A percentile compares a stretch with the other conserved stretches of the same genome.
These are phyloP conservation scores for Nephrocerus scutellatus DNA, from an alignment of 2,888 invertebrate genomes.

Conservation along the genomic window DNA sequence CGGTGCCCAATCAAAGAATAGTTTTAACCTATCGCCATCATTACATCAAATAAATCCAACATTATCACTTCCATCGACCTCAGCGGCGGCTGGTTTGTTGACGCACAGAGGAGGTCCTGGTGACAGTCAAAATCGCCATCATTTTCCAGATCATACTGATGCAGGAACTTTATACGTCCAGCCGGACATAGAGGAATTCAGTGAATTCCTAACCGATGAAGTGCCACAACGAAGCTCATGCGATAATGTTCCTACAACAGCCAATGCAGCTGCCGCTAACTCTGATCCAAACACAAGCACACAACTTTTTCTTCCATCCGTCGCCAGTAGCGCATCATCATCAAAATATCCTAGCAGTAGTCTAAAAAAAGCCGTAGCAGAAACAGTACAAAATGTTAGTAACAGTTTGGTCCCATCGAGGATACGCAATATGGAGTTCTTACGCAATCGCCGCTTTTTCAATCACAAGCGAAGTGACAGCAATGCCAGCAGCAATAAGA, in stretches of 20 bases:
- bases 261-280: constrained; percentile 16
- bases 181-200: no score
- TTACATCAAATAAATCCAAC: constrained; percentile 28
- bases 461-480: constrained; percentile 39
- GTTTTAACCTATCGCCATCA: constrained; percentile 27
- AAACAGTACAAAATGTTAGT: constrained; percentile 31
- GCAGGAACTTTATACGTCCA: no score
- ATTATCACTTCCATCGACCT: constrained; percentile 37
- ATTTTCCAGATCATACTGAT: no score
- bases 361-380: constrained; percentile 35
- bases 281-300: no score
- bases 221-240: no score
- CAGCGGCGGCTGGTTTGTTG: constrained; percentile 24
- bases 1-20: constrained; percentile 33
- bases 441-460: constrained; percentile 33
- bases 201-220: no score
- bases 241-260: constrained; percentile 9
- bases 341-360: constrained; percentile 35
- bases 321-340: no score
- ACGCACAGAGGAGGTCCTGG: no score
- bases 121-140: no score
- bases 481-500: constrained; percentile 36
- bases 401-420: constrained; percentile 31
- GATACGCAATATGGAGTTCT: constrained; percentile 30
- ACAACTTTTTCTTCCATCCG: no score